Conservation (phyloP, 2,113 vertebrate species). For the Castor canadensis region DNA sequence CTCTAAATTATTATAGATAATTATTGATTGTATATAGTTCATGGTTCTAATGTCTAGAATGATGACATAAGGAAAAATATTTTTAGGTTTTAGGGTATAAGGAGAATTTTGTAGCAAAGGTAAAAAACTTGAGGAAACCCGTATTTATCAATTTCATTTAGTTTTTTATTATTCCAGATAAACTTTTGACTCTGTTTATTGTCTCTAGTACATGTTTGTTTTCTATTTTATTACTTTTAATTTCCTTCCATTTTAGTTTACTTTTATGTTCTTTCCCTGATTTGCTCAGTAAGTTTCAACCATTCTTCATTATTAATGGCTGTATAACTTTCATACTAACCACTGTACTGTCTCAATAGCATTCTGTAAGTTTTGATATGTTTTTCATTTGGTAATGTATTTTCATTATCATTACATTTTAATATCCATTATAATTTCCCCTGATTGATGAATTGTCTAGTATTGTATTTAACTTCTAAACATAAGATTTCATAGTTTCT, state of each 20-base stretch:
- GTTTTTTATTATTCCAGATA: neutral
- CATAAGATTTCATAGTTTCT: neutral
- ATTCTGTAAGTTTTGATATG: neutral
- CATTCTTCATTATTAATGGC: neutral
- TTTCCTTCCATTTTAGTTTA: neutral
- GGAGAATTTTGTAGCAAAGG: neutral
- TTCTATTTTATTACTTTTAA: neutral
- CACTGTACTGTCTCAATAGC: neutral
- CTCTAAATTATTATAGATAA: conserved; percentile 8
- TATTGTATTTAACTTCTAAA: conserved; percentile 39
- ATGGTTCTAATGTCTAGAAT: conserved; percentile 12
- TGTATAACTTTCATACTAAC: neutral
- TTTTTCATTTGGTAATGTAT: neutral
- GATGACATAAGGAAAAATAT: neutral
- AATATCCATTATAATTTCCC: neutral
- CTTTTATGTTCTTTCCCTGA: neutral
- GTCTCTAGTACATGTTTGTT: neutral
- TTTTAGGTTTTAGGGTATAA: neutral
- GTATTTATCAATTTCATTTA: neutral
- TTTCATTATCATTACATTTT: neutral
- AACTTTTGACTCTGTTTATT: neutral
- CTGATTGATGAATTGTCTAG: conserved; percentile 1
- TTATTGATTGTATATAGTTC: neutral
- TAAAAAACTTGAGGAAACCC: neutral
- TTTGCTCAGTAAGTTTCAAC: neutral